Evolutionary conservation across 2,888 invertebrate species (phyloP).

Genomic region (Ypsolopha sequella): DNA sequence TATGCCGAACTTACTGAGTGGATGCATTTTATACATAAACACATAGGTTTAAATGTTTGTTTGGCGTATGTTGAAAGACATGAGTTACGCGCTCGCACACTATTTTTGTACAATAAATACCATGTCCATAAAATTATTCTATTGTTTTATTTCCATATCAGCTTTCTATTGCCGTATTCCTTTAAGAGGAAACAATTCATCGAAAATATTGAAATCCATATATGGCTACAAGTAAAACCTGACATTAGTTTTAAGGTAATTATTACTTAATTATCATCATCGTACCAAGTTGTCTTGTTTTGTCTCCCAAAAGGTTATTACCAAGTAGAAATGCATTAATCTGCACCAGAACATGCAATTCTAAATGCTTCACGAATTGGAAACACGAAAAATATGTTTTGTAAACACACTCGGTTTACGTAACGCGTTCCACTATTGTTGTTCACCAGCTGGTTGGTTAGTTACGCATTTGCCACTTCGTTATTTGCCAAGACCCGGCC

Average conservation of each 20-base stretch:
- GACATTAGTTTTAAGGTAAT: too few relatives aligned
- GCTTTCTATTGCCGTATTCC: neutral
- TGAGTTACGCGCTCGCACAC: slow-evolving; percentile 67
- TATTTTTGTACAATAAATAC: slow-evolving; percentile 71
- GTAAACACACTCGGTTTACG: slow-evolving; percentile 42
- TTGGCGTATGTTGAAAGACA: slow-evolving; percentile 63
- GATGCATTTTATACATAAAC: slow-evolving; percentile 67
- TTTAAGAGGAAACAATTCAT: neutral
- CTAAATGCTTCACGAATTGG: neutral
- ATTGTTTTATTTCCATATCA: slow-evolving; percentile 49
- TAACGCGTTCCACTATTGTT: slow-evolving; percentile 60
- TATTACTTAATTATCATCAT: too few relatives aligned
- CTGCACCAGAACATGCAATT: too few relatives aligned
- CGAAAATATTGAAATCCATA: too few relatives aligned
- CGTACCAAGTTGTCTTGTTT: too few relatives aligned
- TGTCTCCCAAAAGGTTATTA: too few relatives aligned
- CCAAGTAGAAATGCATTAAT: too few relatives aligned
- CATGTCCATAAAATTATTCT: slow-evolving; percentile 51
- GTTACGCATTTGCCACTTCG: slow-evolving; percentile 36
- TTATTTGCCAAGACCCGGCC: neutral
- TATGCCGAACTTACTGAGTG: slow-evolving; percentile 65
- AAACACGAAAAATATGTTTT: slow-evolving; percentile 26
- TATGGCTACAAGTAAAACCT: too few relatives aligned
- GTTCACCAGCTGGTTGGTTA: slow-evolving; percentile 47
- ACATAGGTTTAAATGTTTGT: slow-evolving; percentile 58